phyloP scores from a whole-genome alignment of 2,888 invertebrate species.

The Callimorpha dominula region DNA sequence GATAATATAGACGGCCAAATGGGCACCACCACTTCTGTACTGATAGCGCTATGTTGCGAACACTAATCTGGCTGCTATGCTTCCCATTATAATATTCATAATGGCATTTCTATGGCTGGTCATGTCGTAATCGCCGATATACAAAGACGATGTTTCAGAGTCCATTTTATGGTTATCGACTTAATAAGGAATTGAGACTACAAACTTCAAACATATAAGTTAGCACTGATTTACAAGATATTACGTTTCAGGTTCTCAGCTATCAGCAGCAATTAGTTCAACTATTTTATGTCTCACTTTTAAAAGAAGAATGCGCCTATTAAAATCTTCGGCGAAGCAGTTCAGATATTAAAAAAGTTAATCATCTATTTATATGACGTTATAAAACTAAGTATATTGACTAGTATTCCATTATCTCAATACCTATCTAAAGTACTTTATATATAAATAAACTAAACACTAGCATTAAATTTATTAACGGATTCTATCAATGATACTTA shows the following conservation, averaged over 20 bases:
- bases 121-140: conserved; percentile 8
- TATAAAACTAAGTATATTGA: conserved; percentile 39
- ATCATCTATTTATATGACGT: conserved; percentile 35
- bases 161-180: conserved; percentile 1
- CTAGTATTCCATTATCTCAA: conserved; percentile 41
- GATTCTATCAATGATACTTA: conserved; percentile 52
- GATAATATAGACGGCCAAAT: conserved; percentile 16
- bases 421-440: conserved; percentile 51
- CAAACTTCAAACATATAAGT: background rate
- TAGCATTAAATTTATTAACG: conserved; percentile 52
- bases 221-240: background rate
- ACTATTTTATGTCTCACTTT: background rate
- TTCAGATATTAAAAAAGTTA: conserved; percentile 15
- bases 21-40: conserved; percentile 24
- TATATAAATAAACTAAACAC: conserved; percentile 48
- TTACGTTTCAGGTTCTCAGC: background rate
- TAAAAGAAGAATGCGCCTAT: background rate
- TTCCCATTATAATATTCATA: conserved; percentile 18
- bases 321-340: conserved; percentile 8
- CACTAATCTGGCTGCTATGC: conserved; percentile 21
- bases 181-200: background rate
- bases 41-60: conserved; percentile 18
- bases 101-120: conserved; percentile 12
- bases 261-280: background rate
- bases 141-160: background rate